Conservation (phyloP, 2,888 invertebrate genomes). For the Cacoxenus indagator region DNA sequence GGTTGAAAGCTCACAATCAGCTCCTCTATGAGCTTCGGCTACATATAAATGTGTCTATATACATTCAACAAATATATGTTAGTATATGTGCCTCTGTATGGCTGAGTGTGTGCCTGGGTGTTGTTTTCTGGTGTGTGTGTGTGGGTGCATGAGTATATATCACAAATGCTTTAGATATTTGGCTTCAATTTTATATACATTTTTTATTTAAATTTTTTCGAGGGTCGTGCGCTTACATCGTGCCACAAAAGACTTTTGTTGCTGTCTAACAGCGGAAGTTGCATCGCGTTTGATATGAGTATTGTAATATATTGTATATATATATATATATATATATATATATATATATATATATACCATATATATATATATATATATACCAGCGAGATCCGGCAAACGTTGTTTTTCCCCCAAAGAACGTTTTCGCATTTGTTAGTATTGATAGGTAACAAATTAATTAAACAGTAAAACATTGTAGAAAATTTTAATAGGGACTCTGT, state of each 20-base stretch:
- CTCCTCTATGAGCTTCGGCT: not conserved
- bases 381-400: too few relatives aligned
- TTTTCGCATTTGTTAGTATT: too few relatives aligned
- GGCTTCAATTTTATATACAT: not conserved
- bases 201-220: too few relatives aligned
- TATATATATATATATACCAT: too few relatives aligned
- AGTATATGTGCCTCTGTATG: conserved; percentile 13
- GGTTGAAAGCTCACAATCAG: conserved; percentile 24
- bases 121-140: too few relatives aligned
- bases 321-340: conserved; percentile 19
- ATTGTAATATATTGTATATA: not conserved
- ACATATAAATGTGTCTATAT: not conserved
- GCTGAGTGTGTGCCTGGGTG: conserved; percentile 27
- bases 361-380: too few relatives aligned
- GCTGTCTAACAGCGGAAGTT: not conserved
- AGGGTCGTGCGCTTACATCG: not conserved
- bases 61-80: not conserved
- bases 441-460: too few relatives aligned
- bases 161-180: not conserved
- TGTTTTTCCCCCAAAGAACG: too few relatives aligned
- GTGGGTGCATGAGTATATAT: conserved; percentile 26
- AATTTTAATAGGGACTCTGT: too few relatives aligned
- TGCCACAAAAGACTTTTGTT: not conserved
- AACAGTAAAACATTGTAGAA: too few relatives aligned
- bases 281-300: not conserved